phyloP scores from a whole-genome alignment of 30 jellyfish, hydroid and myxozoan genomes.

The Pelagia noctiluca region DNA sequence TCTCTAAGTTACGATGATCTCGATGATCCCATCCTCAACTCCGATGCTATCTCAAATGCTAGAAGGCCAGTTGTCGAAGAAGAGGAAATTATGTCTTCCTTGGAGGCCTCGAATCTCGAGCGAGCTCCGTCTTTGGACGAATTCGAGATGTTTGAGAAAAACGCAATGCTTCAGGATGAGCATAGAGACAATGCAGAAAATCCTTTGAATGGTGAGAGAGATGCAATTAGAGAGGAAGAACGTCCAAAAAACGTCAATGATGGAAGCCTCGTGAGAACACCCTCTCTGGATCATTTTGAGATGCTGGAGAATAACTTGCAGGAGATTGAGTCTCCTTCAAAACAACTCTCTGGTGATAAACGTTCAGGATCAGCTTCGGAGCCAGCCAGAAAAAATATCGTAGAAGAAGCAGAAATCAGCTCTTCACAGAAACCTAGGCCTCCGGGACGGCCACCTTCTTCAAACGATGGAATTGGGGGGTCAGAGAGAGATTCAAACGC shows the following conservation, averaged over 20 bases:
- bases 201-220: background rate
- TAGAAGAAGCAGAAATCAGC: slow-evolving; percentile 36
- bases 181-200: too few species aligned
- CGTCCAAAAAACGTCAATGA: background rate
- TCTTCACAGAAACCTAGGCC: background rate
- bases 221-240: background rate
- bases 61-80: background rate
- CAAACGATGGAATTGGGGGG: background rate
- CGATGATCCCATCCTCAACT: too few species aligned
- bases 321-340: background rate
- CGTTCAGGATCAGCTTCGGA: background rate
- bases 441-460: slow-evolving; percentile 31
- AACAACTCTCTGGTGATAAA: background rate
- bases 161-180: too few species aligned
- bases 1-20: too few species aligned
- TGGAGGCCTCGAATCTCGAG: background rate
- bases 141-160: background rate
- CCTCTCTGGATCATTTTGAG: background rate
- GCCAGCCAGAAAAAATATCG: background rate
- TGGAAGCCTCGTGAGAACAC: background rate
- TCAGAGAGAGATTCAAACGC: too few species aligned
- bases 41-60: background rate
- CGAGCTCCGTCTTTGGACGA: background rate
- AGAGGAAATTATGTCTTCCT: slow-evolving; percentile 23
- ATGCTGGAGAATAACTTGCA: background rate